A percentile compares a stretch with the other conserved stretches of the same genome.
These are phyloP conservation scores for Lethrus apterus DNA, from an alignment of 1,140 invertebrate species.

Conservation along the genomic window DNA sequence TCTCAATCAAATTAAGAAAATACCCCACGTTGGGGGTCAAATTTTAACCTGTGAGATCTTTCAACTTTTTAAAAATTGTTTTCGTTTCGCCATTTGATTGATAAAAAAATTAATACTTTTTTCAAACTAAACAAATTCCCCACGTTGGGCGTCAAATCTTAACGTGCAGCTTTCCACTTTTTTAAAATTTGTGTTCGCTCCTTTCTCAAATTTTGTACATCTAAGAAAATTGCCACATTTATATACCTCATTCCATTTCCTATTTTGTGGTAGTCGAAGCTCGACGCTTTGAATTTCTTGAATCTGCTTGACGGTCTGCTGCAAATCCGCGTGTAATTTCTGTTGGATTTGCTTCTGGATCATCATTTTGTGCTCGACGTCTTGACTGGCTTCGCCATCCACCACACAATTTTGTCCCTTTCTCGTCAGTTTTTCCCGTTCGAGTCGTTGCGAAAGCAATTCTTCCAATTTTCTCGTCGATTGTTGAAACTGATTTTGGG, in stretches of 20 bases:
- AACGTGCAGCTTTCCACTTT: no score
- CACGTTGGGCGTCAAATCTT: no score
- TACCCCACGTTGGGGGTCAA: no score
- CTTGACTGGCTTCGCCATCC: constrained; percentile 27
- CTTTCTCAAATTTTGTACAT: background rate
- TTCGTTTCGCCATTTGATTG: no score
- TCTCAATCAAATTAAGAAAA: no score
- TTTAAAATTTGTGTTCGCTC: no score
- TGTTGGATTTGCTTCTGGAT: constrained; percentile 40
- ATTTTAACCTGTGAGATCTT: no score
- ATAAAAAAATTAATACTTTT: no score
- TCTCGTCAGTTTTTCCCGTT: constrained; percentile 30
- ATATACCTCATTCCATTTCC: constrained; percentile 37
- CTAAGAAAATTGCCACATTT: no score
- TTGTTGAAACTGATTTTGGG: constrained; percentile 36
- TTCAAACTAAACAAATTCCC: no score
- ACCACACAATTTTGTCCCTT: constrained; percentile 23
- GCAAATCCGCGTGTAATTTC: constrained; percentile 40
- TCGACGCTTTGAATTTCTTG: constrained; percentile 41
- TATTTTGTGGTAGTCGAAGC: constrained; percentile 38
- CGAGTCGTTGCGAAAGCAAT: constrained; percentile 36
- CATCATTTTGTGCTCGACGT: constrained; percentile 35
- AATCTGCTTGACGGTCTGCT: constrained; percentile 41
- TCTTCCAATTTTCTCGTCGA: constrained; percentile 40
- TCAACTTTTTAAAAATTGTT: no score